These are phyloP conservation scores for Kryphioiulus occultus DNA, from an alignment of 2,888 invertebrate species.

Conservation along the genomic window DNA sequence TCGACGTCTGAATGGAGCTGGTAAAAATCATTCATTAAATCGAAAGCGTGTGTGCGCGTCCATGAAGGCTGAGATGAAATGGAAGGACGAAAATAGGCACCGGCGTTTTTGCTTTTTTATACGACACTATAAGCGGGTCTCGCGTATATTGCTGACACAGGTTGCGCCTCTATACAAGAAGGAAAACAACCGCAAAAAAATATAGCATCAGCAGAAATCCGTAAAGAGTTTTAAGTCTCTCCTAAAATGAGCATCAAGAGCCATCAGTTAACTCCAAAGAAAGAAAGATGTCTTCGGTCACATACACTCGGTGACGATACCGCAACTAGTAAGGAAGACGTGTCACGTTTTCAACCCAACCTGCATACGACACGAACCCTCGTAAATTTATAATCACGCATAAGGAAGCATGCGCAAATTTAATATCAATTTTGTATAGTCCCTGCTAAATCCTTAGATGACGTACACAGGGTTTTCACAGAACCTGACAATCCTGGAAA, in stretches of 20 bases:
- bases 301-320: too few relatives aligned
- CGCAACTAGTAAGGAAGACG: too few relatives aligned
- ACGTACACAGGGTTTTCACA: too few relatives aligned
- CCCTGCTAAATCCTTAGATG: too few relatives aligned
- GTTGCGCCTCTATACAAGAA: neutral
- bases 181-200: neutral
- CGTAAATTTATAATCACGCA: too few relatives aligned
- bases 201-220: neutral
- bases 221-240: neutral
- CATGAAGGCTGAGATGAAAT: neutral
- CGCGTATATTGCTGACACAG: neutral
- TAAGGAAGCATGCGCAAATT: too few relatives aligned
- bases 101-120: neutral
- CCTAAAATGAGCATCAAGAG: neutral
- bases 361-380: too few relatives aligned
- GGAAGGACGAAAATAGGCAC: conserved; percentile 4
- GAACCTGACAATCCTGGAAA: too few relatives aligned
- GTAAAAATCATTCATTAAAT: neutral
- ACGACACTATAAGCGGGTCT: neutral
- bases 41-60: neutral
- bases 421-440: too few relatives aligned
- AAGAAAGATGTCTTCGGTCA: too few relatives aligned
- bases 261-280: neutral
- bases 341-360: too few relatives aligned
- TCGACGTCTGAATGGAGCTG: neutral